Conservation (phyloP, 1,140 invertebrate genomes). For the Brachionus manjavacas region DNA sequence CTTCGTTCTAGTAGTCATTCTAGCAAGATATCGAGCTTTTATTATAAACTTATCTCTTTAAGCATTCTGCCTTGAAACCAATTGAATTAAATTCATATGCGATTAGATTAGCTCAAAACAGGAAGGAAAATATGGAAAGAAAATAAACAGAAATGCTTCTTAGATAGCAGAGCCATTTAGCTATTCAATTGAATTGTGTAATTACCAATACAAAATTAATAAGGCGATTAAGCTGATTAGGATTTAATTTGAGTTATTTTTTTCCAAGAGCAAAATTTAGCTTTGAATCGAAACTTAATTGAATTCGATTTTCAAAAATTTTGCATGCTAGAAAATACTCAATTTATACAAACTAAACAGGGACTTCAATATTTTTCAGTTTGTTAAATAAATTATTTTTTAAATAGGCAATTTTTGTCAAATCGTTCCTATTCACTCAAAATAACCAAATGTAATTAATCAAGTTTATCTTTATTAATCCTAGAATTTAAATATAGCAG, state of each 20-base stretch:
- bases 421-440: not conserved
- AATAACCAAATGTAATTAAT: not conserved
- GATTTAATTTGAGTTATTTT: not conserved
- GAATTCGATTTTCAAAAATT: not conserved
- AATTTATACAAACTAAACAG: not conserved
- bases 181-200: not conserved
- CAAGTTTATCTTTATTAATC: not conserved
- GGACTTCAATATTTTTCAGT: not conserved
- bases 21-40: not conserved
- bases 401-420: not conserved
- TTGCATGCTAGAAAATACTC: not conserved
- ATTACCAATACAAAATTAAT: not conserved
- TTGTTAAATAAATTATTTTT: not conserved
- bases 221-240: constrained; percentile 12
- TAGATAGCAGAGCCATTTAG: not conserved
- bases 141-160: constrained; percentile 5
- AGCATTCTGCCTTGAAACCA: not conserved
- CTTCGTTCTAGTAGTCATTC: not conserved
- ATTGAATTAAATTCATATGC: not conserved
- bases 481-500: not conserved
- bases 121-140: not conserved
- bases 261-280: not conserved
- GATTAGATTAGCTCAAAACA: not conserved
- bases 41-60: not conserved
- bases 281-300: not conserved